Conservation (phyloP, 2,113 vertebrate species). For the Leucosticte australis region DNA sequence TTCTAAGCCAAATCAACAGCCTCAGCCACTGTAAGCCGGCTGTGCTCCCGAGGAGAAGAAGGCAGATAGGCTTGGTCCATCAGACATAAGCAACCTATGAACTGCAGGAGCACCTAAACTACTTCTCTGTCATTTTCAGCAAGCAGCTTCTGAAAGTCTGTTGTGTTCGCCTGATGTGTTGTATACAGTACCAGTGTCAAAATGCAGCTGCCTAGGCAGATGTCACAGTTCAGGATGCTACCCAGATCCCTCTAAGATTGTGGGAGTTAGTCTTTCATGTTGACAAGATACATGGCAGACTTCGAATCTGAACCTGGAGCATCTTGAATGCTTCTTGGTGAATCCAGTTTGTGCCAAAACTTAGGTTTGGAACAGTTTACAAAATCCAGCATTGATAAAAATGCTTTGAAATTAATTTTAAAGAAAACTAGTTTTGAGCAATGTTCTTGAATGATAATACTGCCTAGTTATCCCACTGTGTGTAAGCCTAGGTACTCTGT, state of each 20-base stretch:
- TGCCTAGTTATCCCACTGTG: not conserved
- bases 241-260: not conserved
- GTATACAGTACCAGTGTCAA: not conserved
- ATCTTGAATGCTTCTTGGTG: not conserved
- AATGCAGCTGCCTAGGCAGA: accelerated
- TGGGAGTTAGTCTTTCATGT: not conserved
- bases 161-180: not conserved
- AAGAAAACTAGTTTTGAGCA: not conserved
- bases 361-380: not conserved
- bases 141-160: not conserved
- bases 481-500: not conserved
- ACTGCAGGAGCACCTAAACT: not conserved
- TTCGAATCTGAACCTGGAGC: not conserved
- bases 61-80: not conserved
- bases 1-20: not conserved
- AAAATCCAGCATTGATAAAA: not conserved
- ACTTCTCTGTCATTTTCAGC: not conserved
- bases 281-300: not conserved
- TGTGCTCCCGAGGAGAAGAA: not conserved
- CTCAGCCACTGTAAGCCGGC: not conserved
- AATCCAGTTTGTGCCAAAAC: not conserved
- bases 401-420: not conserved
- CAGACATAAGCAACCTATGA: not conserved
- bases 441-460: not conserved
- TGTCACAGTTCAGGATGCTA: not conserved